Base-by-base conservation (phyloP, 2,113 vertebrate species). In the Cephalopterus ornatus region DNA sequence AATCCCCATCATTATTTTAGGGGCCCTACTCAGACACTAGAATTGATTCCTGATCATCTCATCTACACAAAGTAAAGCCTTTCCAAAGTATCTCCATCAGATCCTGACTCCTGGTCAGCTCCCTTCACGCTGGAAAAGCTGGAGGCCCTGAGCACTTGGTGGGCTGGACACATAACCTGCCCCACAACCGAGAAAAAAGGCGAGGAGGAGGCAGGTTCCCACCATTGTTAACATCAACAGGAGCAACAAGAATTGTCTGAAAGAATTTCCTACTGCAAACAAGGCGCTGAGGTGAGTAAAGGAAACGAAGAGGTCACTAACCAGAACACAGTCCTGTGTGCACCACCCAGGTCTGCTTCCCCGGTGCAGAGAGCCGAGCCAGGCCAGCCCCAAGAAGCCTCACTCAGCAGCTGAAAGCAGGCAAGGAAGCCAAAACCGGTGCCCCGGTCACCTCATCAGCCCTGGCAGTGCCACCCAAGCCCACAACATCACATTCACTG, bases 401-500 rank as follows among this genome's bases (percentile, higher is more conserved):
- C 5, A 2, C 3, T 4, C 4, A 0, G 6, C 63, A 80, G 68
- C 58, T 8, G 8, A 53, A 52, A 79, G 44, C 8, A 6, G 47
- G 44, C 18, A 41, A 84, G 13, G 19, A 84, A 89, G 24, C 12
- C 50, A 24, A 78, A 53, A 21, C 9, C 30, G 1, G 8, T 2
- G 37, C 12, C 41, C 39, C 3, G 6, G 41, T 24, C 73, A 44
- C 9, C 55, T 41, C 24, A 6, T 46, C 30, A 50, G 39, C n/a
- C 46, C 52, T 26, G 24, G 24, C 44, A 65, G 74, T 8, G 24
- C n/a, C 49, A 58, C 37, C 8, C 23, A 21, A 30, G 22, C 11
- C 56, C 27, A 9, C 26, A 30, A 8, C 23, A 47, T 3, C 7
- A 12, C 0, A 0, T 12, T n/a, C 17, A 4, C 2, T 0, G 10